A percentile compares a stretch with the other conserved stretches of the same genome.
These are phyloP conservation scores for Aphaenogaster rudis DNA, from an alignment of 1,140 invertebrate genomes.

Conservation along the genomic window DNA sequence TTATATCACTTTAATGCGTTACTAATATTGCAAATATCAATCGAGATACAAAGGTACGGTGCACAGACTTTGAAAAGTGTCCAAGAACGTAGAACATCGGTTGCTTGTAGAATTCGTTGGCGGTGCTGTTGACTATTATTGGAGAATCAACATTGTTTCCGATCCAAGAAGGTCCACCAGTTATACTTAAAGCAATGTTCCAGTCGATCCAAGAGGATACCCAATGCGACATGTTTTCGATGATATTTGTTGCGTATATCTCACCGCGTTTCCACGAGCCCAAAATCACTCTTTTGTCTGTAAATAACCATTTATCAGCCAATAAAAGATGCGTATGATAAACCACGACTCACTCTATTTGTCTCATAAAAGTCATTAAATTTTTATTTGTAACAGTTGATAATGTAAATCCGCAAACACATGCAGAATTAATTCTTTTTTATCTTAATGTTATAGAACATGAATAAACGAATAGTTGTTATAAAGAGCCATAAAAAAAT, in stretches of 20 bases:
- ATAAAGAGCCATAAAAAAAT: background rate
- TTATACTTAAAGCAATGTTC: conserved; percentile 93
- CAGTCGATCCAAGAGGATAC: conserved; percentile 95
- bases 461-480: background rate
- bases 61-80: conserved; percentile 94
- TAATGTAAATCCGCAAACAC: background rate
- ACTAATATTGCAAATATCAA: background rate
- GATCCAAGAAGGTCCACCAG: conserved; percentile 95
- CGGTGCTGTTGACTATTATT: conserved; percentile 91
- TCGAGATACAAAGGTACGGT: background rate
- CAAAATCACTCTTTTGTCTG: background rate
- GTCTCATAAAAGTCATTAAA: background rate
- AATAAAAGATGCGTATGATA: background rate
- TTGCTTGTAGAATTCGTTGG: conserved; percentile 94
- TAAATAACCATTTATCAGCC: background rate
- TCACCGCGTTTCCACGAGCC: conserved; percentile 44
- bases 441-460: background rate
- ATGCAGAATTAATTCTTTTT: background rate
- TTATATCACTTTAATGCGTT: background rate
- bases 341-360: background rate
- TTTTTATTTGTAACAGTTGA: background rate
- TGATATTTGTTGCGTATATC: conserved; percentile 20
- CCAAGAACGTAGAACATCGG: conserved; percentile 95
- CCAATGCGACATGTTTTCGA: conserved; percentile 74
- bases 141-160: conserved; percentile 93